Conservation (phyloP, 1,140 invertebrate species). For the Caenorhabditis elegans region DNA sequence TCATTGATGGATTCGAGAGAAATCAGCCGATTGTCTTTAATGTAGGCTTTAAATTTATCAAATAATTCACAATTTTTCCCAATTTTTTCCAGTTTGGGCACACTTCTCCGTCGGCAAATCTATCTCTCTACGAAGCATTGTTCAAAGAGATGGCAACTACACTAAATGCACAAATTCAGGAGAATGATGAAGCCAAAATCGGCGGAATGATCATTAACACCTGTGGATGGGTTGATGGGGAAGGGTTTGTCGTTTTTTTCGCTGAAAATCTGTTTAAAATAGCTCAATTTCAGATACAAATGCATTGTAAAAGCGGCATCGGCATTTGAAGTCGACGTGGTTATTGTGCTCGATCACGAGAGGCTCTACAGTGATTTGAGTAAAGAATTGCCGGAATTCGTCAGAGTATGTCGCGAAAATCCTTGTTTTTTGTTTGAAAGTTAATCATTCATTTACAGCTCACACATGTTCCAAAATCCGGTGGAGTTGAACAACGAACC, state of each 20-base stretch:
- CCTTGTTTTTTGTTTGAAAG: too few species aligned
- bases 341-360: slow-evolving; percentile 94
- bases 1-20: slow-evolving; percentile 60
- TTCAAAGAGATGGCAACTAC: slow-evolving; percentile 79
- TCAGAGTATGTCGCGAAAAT: slow-evolving; percentile 80
- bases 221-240: slow-evolving; percentile 91
- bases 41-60: slow-evolving; percentile 41
- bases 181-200: slow-evolving; percentile 61
- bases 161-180: slow-evolving; percentile 74
- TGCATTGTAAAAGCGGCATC: slow-evolving; percentile 77
- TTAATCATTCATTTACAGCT: not conserved
- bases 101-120: slow-evolving; percentile 77
- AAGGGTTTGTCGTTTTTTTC: slow-evolving; percentile 71
- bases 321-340: slow-evolving; percentile 88
- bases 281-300: slow-evolving; percentile 67
- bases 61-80: slow-evolving; percentile 73
- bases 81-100: slow-evolving; percentile 92
- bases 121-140: slow-evolving; percentile 82
- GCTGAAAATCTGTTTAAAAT: too few species aligned
- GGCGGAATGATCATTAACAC: slow-evolving; percentile 98
- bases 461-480: slow-evolving; percentile 85
- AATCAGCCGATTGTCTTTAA: slow-evolving; percentile 50
- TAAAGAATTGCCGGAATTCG: slow-evolving; percentile 86
- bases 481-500: slow-evolving; percentile 76
- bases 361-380: slow-evolving; percentile 89